Conservation (phyloP, 1,140 invertebrate species). For the Ylistrum balloti region DNA sequence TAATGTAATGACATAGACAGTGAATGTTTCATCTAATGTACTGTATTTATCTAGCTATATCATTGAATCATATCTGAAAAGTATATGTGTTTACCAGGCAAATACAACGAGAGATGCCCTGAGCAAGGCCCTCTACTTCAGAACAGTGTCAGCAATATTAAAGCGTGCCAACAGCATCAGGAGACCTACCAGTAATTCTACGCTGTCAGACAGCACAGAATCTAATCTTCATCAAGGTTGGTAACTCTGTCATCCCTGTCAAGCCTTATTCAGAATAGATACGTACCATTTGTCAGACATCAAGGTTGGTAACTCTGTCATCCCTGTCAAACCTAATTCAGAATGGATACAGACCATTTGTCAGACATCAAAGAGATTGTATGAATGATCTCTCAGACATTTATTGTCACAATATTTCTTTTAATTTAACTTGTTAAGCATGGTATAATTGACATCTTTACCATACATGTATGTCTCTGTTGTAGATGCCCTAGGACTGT, state of each 20-base stretch:
- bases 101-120: conserved; percentile 93
- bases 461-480: not conserved
- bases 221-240: conserved; percentile 63
- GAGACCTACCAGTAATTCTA: conserved; percentile 70
- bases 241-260: not conserved
- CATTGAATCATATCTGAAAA: too few species aligned
- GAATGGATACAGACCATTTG: not conserved
- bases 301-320: conserved; percentile 54
- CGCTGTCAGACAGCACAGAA: conserved; percentile 61
- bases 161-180: conserved; percentile 95
- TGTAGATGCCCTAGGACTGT: too few species aligned
- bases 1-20: too few species aligned
- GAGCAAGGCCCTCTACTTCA: conserved; percentile 95
- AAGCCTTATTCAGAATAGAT: not conserved
- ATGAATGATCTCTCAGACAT: too few species aligned
- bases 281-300: not conserved
- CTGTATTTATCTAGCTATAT: too few species aligned
- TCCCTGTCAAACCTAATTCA: not conserved
- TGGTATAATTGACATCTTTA: too few species aligned
- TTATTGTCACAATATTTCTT: too few species aligned
- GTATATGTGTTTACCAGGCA: conserved; percentile 83
- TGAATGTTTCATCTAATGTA: too few species aligned
- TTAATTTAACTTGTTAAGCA: too few species aligned
- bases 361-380: conserved; percentile 51
- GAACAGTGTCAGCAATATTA: conserved; percentile 97